A percentile compares a stretch with the other conserved stretches of the same genome.
Conservation (phyloP, 2,113 vertebrate genomes). For the Otus sunia region DNA sequence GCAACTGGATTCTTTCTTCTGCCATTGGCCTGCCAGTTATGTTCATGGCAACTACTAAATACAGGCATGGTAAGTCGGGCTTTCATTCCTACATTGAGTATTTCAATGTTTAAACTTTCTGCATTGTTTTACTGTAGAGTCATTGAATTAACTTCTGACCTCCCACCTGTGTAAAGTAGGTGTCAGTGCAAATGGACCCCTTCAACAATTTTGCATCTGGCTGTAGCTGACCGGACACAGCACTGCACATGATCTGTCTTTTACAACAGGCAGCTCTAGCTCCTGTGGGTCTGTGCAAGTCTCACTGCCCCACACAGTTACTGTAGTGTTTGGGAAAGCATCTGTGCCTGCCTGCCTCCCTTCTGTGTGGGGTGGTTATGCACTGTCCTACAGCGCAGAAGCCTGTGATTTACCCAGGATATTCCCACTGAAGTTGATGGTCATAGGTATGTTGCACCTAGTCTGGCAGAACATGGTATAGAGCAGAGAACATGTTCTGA, state of each 20-base stretch:
- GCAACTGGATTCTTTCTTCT: constrained; percentile 98
- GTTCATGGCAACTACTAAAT: constrained; percentile 91
- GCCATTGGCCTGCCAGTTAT: constrained; percentile 98
- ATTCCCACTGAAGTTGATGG: background rate
- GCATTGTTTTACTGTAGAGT: background rate
- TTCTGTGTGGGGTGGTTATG: background rate
- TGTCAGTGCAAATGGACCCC: background rate
- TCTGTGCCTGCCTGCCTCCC: background rate
- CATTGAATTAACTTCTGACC: background rate
- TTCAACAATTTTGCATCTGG: background rate
- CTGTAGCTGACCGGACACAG: background rate
- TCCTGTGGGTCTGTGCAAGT: accelerated
- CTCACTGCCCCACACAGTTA: background rate
- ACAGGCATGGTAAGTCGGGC: constrained; percentile 75
- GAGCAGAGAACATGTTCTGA: background rate
- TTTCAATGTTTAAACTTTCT: background rate
- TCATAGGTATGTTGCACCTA: background rate
- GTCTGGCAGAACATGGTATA: background rate
- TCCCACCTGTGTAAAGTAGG: background rate
- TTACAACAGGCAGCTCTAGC: background rate
- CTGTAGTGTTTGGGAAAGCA: background rate
- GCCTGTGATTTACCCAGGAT: background rate
- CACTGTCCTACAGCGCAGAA: background rate
- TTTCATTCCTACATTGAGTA: background rate
- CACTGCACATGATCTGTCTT: background rate